Percentiles rank a stretch among this genome's conserved stretches.
These are phyloP conservation scores for Drosophila yakuba DNA, from an alignment of 1,140 invertebrate species.

Conservation along the genomic window DNA sequence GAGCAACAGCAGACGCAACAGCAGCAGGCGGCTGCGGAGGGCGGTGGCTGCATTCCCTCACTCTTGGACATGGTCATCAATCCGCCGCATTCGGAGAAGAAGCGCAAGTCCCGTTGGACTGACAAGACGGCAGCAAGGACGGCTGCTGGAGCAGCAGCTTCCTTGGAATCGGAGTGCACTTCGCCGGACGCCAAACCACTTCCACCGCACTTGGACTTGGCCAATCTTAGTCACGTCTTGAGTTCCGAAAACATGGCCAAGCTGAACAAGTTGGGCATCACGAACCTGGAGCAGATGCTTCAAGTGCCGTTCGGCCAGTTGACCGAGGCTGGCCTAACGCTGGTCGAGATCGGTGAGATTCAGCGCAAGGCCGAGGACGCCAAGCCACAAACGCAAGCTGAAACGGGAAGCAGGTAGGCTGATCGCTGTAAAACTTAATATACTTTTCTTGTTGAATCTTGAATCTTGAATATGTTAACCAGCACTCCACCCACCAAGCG, in stretches of 20 bases:
- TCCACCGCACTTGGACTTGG: constrained; percentile 85
- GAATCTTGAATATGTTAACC: background rate
- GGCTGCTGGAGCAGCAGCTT: background rate
- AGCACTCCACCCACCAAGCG: constrained; percentile 25
- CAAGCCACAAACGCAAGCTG: constrained; percentile 21
- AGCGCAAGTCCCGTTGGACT: constrained; percentile 88
- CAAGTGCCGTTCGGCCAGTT: constrained; percentile 87
- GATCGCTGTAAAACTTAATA: background rate
- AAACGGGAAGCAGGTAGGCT: constrained; percentile 3
- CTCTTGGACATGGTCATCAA: constrained; percentile 82
- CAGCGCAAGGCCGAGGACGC: constrained; percentile 86
- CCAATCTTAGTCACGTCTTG: constrained; percentile 86
- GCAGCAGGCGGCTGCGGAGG: constrained; percentile 16
- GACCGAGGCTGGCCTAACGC: constrained; percentile 86
- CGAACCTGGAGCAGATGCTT: constrained; percentile 86
- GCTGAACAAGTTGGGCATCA: constrained; percentile 86
- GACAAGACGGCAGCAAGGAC: constrained; percentile 49
- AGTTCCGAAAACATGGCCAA: constrained; percentile 86
- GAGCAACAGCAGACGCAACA: constrained; percentile 6
- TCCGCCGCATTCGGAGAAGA: constrained; percentile 85
- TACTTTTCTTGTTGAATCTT: background rate
- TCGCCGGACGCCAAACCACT: constrained; percentile 17
- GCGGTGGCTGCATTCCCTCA: constrained; percentile 64
- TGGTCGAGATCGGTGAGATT: constrained; percentile 87
- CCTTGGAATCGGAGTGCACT: background rate